Evolutionary conservation across 2,888 invertebrate species (phyloP), one percentile per base, ranked within the genome.

Genomic region (Patella ulyssiponensis): DNA sequence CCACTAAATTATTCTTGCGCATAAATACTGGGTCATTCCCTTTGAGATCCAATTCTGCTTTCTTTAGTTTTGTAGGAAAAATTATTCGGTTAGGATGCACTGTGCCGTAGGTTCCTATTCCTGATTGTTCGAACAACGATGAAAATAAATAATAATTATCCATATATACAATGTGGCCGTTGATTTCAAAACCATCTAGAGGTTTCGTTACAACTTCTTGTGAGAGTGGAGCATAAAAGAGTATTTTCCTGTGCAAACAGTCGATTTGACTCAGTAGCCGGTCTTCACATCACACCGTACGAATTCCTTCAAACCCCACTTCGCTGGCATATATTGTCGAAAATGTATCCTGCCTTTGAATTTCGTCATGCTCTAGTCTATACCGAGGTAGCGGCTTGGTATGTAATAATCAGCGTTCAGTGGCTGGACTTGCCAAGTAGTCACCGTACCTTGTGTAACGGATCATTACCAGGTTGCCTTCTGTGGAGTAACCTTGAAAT

Each of bases 21-120:
- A 77, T 78, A 69, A 83, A 83, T 4, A 80, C 76, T n/a, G 83
- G 84, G n/a, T 80, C 82, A 69, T 80, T 76, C 11, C 79, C 81
- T 73, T 54, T 54, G 1, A 81, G 76, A 23, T 52, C 71, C 33
- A 79, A 69, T 14, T 54, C 44, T 33, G 33, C 54, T 33, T 78
- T 78, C 15, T 80, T 76, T 4, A 79, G 71, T 27, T 77, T 71
- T 7, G 14, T 52, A 14, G 81, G 81, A 79, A 84, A 79, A 27
- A 71, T 64, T 69, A 80, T 77, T 54, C 81, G 73, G 4, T 73
- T 73, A 15, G 74, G 44, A 44, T 79, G 78, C 2, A 80, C 80
- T 14, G 82, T 83, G 12, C 79, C 81, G 72, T 73, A 75, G 12
- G 79, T 79, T 14, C 77, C 77, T 56, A 75, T 78, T 12, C 69